A percentile compares a stretch with the other conserved stretches of the same genome.
These are phyloP conservation scores for Plebejus anna DNA, from an alignment of 2,888 invertebrate species.

Conservation along the genomic window DNA sequence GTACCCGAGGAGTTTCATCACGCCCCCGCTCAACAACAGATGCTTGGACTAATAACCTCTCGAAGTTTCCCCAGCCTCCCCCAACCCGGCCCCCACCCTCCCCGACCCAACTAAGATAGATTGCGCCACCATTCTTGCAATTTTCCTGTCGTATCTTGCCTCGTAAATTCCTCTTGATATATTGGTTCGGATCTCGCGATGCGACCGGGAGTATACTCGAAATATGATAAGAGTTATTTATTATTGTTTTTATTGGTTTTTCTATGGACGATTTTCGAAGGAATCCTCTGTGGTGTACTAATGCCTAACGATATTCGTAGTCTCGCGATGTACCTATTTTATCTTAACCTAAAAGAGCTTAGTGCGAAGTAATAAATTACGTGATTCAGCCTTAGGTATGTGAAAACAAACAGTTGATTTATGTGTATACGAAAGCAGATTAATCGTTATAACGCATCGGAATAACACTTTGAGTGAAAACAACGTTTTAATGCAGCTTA, in stretches of 20 bases:
- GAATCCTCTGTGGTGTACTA: constrained; percentile 53
- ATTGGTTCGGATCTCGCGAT: constrained; percentile 83
- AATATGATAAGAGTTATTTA: constrained; percentile 81
- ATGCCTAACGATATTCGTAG: constrained; percentile 45
- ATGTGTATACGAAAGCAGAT: constrained; percentile 45
- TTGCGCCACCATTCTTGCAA: constrained; percentile 95
- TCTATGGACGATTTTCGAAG: constrained; percentile 60
- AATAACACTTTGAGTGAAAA: constrained; percentile 42
- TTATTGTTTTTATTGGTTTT: constrained; percentile 81
- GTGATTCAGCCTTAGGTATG: constrained; percentile 42
- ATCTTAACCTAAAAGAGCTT: constrained; percentile 37
- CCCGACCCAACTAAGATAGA: constrained; percentile 89
- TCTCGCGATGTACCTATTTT: constrained; percentile 32
- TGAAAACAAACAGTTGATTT: constrained; percentile 44
- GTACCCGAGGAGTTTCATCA: constrained; percentile 78
- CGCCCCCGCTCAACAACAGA: constrained; percentile 81
- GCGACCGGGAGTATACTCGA: constrained; percentile 80
- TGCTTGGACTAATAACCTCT: constrained; percentile 82
- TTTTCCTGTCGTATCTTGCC: constrained; percentile 95
- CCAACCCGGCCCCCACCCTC: constrained; percentile 61
- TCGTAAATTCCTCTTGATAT: constrained; percentile 93
- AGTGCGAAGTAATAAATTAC: constrained; percentile 39
- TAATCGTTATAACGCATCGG: constrained; percentile 44
- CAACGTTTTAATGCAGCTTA: constrained; percentile 41
- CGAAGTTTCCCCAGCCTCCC: constrained; percentile 76